Conservation (phyloP, 2,113 vertebrate species). For the Acanthochromis polyacanthus region DNA sequence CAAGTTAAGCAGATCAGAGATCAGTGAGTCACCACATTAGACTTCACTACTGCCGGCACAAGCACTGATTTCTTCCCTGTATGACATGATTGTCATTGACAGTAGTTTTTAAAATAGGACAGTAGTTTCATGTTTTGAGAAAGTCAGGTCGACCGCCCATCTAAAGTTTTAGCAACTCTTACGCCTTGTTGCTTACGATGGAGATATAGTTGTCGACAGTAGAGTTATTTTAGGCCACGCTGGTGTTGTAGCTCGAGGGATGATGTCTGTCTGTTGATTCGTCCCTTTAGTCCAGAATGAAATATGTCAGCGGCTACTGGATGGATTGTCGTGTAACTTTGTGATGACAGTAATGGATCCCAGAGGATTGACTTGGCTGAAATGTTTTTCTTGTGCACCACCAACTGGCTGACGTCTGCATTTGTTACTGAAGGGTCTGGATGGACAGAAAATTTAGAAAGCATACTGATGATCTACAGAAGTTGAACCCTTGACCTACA, state of each 20-base stretch:
- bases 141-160: not conserved
- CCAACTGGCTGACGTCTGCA: no score
- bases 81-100: slow-evolving; percentile 9
- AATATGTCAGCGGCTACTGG: no score
- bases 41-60: slow-evolving; percentile 19
- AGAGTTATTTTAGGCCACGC: not conserved
- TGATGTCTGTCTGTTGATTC: not conserved
- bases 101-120: not conserved
- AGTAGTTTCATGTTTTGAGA: not conserved
- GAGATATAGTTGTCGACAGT: not conserved
- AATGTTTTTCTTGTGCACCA: not conserved
- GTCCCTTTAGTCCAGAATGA: not conserved
- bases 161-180: not conserved
- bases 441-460: not conserved
- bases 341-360: no score
- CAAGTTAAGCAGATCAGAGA: slow-evolving; percentile 9
- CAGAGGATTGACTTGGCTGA: no score
- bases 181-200: not conserved
- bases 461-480: not conserved
- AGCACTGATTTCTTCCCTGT: slow-evolving; percentile 40
- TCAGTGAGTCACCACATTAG: slow-evolving; percentile 34
- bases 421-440: no score
- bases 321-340: not conserved
- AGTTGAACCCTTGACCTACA: not conserved
- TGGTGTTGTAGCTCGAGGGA: not conserved